Conservation (phyloP, 1,140 invertebrate species). For the Trinorchestia longiramus region DNA sequence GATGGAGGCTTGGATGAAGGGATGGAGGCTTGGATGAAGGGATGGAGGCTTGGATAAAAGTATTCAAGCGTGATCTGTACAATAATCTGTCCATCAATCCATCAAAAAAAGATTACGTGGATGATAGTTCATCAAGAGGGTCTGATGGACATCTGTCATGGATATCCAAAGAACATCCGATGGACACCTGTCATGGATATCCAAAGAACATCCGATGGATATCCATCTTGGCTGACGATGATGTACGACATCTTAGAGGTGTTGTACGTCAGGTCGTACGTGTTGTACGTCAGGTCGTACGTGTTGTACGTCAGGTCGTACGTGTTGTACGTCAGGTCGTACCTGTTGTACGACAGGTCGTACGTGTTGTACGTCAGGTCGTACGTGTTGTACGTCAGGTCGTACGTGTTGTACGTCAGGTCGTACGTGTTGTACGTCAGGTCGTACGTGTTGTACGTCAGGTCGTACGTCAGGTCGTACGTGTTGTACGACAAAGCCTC, state of each 20-base stretch:
- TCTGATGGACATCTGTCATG: conserved; percentile 15
- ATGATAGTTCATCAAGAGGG: not conserved
- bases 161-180: too few species aligned
- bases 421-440: too few species aligned
- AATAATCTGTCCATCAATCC: not conserved
- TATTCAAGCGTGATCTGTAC: not conserved
- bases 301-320: too few species aligned
- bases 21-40: not conserved
- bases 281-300: too few species aligned
- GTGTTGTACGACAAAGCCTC: too few species aligned
- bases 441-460: too few species aligned
- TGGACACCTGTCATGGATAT: not conserved
- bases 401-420: too few species aligned
- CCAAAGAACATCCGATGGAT: not conserved
- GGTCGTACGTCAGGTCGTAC: not conserved
- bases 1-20: not conserved
- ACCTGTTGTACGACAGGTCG: not conserved
- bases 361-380: too few species aligned
- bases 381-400: too few species aligned
- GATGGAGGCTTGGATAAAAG: not conserved
- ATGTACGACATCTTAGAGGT: not conserved
- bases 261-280: too few species aligned
- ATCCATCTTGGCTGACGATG: not conserved
- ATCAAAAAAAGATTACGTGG: conserved; percentile 2
- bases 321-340: too few species aligned